Evolutionary conservation across 2,888 invertebrate genomes (phyloP), one percentile per base, ranked within the genome.

Genomic region (Therioaphis trifolii): DNA sequence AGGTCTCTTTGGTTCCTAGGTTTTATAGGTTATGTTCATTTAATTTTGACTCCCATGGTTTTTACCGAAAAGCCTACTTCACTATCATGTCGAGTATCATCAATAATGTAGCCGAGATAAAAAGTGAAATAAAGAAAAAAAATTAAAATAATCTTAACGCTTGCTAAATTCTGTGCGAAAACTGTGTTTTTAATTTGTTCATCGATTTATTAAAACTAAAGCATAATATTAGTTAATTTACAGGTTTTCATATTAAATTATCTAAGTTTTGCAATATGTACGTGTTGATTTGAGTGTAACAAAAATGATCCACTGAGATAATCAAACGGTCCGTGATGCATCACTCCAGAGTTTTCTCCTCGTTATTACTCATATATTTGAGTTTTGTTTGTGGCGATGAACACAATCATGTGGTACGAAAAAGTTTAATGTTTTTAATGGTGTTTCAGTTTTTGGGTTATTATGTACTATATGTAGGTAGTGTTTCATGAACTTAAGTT

Each of bases 321-420:
- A 11, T 27, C n/a, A 69, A 61, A 46, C 71, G 52, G 2, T 66
- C 63, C 18, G 40, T 7, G 24, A 82, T 82, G 82, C 40, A 74
- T 43, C 29, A 74, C 9, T 35, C 69, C 29, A 74, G 49, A 74
- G 49, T 74, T 61, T 46, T 80, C 15, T 21, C 74, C 24, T 43
- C 66, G 40, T 40, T 72, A 66, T 78, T 78, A 5, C 4, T 68
- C 5, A 24, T 78, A 68, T 21, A 68, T 12, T 82, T 40, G 63
- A 74, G 74, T 82, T 40, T 82, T 14, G 72, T 74, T n/a, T 24
- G 74, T 18, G 29, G 72, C 18, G 82, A 82, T 5, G 82, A 82
- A 74, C 82, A 82, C 52, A 74, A 63, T 74, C 82, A 82, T 82
- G 46, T 82, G 74, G 82, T 82, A 74, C 5, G 69, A 29, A 58